Conservation (phyloP, 2,113 vertebrate species). For the Eupsittula cactorum region DNA sequence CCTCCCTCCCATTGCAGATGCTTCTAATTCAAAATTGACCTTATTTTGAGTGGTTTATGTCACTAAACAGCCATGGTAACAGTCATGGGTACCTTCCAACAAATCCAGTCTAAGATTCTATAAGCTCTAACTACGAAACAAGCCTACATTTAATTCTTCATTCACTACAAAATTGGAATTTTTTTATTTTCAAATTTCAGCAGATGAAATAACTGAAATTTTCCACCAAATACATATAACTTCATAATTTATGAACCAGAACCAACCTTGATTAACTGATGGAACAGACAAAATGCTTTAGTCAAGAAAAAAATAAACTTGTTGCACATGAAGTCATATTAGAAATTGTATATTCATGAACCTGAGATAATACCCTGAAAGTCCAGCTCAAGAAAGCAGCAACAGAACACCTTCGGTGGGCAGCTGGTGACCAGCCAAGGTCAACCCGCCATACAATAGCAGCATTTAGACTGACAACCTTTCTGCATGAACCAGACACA, state of each 20-base stretch:
- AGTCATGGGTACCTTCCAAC: not conserved
- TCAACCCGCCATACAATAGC: not conserved
- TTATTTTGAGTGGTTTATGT: not conserved
- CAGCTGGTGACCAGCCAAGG: not conserved
- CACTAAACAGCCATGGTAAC: not conserved
- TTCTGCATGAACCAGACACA: not conserved
- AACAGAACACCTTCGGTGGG: not conserved
- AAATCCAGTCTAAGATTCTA: not conserved
- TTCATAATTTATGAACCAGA: not conserved
- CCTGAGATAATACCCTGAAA: not conserved
- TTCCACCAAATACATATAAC: not conserved
- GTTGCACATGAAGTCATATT: fast-evolving
- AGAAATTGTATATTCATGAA: not conserved
- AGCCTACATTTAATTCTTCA: not conserved
- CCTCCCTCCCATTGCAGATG: not conserved
- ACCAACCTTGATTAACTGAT: not conserved
- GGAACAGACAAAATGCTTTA: not conserved
- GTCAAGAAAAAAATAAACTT: not conserved
- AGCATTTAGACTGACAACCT: not conserved
- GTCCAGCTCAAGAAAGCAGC: not conserved
- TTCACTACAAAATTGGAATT: not conserved
- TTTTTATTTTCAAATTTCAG: not conserved
- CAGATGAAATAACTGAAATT: not conserved
- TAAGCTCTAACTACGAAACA: not conserved
- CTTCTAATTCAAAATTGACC: not conserved